Base-by-base conservation (phyloP, 2,888 invertebrate genomes). In the Branchellion lobata region DNA sequence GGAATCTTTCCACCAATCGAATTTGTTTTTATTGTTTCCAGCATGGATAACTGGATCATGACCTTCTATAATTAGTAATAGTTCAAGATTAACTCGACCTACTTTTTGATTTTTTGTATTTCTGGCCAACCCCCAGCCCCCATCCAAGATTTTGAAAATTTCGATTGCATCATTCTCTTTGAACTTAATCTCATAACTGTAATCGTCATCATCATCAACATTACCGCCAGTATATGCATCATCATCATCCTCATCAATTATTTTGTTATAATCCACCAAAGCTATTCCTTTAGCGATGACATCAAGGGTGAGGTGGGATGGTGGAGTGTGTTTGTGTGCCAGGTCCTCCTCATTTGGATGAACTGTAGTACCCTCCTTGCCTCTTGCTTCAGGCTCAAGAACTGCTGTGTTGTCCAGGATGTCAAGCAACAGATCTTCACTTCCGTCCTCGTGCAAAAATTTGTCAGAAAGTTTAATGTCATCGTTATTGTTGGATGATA, bases 1-100 rank as follows among this genome's bases (percentile, higher is more conserved):
- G 3, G 61, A n/a, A 14, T 57, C 24, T 24, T 57, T 57, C 61
- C 61, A 57, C 61, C 61, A 57, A 57, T 57, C 61, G 21, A 57
- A 57, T n/a, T 57, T 57, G 3, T 57, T 57, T n/a, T n/a, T 57
- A 3, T 18, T 57, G 24, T 8, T 8, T 18, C 21, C 61, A 24
- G 61, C 21, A 14, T 57, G 61, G 3, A 14, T 57, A n/a, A 57
- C 21, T 24, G 61, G 61, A 57, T 57, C 61, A n/a, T 57, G 24
- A 3, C 61, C 61, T 57, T 57, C 61, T 18, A 24, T 5, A 57
- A 57, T n/a, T 5, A 57, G 21, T n/a, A 57, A 24, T 5, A 57
- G 21, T n/a, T 57, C 61, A 3, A 57, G 8, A n/a, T 57, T 57
- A 5, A 57, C 14, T n/a, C 24, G 5, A 5, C 61, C 61, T 5